These are phyloP conservation scores for Oreotragus oreotragus DNA, from an alignment of 2,113 vertebrate species.

Conservation along the genomic window DNA sequence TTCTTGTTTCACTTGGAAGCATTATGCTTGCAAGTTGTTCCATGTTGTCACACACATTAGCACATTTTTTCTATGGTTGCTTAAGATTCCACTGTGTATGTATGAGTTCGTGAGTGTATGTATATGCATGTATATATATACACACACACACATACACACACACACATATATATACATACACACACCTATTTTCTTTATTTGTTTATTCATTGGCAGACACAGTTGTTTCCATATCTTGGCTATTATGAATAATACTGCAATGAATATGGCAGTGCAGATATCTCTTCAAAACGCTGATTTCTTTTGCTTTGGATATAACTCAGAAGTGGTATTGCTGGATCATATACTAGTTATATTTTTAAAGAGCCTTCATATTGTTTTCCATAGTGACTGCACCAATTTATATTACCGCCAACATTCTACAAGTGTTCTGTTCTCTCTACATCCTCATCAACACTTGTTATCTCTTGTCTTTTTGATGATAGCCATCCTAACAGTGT, in stretches of 20 bases:
- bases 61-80: neutral
- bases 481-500: neutral
- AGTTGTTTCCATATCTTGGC: neutral
- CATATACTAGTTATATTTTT: neutral
- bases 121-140: neutral
- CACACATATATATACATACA: accelerated
- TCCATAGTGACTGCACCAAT: neutral
- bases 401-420: neutral
- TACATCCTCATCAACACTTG: neutral
- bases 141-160: neutral
- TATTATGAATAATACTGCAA: neutral
- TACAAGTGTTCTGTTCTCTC: neutral
- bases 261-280: neutral
- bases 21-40: neutral
- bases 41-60: neutral
- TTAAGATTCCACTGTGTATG: neutral
- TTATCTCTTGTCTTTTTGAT: neutral
- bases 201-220: neutral
- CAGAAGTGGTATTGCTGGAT: neutral
- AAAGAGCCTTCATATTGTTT: neutral
- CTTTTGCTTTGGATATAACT: neutral
- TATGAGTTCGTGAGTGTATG: neutral
- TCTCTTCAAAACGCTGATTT: neutral
- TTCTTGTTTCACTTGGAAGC: neutral
- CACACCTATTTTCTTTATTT: neutral